These are phyloP conservation scores for Hycleus phaleratus DNA, from an alignment of 1,140 invertebrate genomes.

Conservation along the genomic window DNA sequence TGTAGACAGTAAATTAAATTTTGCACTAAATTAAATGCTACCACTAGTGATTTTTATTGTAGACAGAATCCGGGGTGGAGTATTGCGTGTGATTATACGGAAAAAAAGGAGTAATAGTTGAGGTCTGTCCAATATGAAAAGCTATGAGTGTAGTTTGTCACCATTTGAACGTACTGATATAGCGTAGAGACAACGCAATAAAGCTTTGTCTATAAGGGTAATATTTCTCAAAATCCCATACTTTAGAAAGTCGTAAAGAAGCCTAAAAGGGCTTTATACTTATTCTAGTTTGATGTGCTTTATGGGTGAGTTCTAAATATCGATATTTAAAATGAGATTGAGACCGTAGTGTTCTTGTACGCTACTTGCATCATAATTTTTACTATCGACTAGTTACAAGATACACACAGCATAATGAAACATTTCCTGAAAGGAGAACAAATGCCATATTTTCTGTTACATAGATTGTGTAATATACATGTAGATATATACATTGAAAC, in stretches of 20 bases:
- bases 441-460: slow-evolving; percentile 10
- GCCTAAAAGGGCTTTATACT: slow-evolving; percentile 31
- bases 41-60: too few relatives aligned
- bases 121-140: slow-evolving; percentile 25
- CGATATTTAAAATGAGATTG: slow-evolving; percentile 20
- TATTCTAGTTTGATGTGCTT: slow-evolving; percentile 26
- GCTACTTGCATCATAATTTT: slow-evolving; percentile 13
- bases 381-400: not conserved
- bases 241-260: slow-evolving; percentile 38
- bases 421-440: slow-evolving; percentile 11
- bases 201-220: slow-evolving; percentile 36
- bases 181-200: slow-evolving; percentile 27
- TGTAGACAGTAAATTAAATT: not conserved
- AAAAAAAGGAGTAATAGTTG: not conserved
- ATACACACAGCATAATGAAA: slow-evolving; percentile 4
- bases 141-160: slow-evolving; percentile 32
- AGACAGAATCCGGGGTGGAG: too few relatives aligned
- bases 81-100: too few relatives aligned
- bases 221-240: slow-evolving; percentile 37
- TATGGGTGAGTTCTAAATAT: slow-evolving; percentile 17
- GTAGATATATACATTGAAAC: too few relatives aligned
- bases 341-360: slow-evolving; percentile 1
- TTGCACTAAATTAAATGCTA: not conserved
- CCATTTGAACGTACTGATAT: slow-evolving; percentile 34
- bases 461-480: not conserved